Evolutionary conservation across 2,888 invertebrate genomes (phyloP).

Genomic region (Junonia oenone): DNA sequence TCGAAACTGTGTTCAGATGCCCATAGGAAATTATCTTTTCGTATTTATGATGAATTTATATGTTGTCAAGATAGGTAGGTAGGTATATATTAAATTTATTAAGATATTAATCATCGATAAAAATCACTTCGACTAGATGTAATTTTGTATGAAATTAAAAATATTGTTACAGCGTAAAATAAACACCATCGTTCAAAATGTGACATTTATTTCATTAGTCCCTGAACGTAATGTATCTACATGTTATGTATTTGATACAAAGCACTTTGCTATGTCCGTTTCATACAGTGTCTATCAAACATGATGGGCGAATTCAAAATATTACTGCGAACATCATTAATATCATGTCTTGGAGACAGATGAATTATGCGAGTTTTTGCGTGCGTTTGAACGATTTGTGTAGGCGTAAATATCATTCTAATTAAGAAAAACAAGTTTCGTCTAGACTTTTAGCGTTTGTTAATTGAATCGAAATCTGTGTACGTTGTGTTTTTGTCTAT

Average conservation of each 20-base stretch:
- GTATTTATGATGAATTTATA: no score
- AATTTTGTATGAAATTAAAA: neutral
- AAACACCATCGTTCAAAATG: no score
- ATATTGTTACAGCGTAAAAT: neutral
- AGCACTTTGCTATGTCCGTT: neutral
- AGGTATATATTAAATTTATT: no score
- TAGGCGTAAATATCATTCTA: conserved; percentile 12
- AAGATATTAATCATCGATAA: no score
- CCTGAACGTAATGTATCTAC: neutral
- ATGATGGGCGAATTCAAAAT: conserved; percentile 1
- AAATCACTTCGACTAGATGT: no score
- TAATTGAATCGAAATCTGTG: neutral
- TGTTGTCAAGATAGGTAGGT: no score
- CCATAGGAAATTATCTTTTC: no score
- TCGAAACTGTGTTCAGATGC: no score
- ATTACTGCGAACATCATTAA: conserved; percentile 11
- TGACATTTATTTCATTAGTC: neutral
- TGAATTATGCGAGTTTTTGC: conserved; percentile 8
- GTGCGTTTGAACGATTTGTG: conserved; percentile 3
- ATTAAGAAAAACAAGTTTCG: conserved; percentile 11
- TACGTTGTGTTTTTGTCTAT: neutral
- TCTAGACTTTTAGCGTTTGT: conserved; percentile 4
- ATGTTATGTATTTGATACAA: neutral
- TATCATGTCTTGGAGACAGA: conserved; percentile 1
- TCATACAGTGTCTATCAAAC: conserved; percentile 6